These are phyloP conservation scores for Fregetta grallaria DNA, from an alignment of 2,113 vertebrate species.

Conservation along the genomic window DNA sequence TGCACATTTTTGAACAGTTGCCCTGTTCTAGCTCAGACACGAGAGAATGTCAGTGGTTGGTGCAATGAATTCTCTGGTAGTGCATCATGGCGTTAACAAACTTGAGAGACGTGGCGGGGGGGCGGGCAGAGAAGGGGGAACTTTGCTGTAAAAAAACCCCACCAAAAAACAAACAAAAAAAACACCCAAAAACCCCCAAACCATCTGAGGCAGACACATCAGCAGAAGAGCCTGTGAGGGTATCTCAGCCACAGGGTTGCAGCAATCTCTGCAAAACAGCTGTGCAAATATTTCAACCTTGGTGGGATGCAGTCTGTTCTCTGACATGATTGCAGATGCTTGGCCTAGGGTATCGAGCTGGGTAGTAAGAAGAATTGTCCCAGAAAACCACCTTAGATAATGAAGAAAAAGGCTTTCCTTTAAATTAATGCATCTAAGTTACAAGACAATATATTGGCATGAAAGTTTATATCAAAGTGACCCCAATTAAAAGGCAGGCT, in stretches of 20 bases:
- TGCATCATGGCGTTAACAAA: background rate
- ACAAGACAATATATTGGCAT: background rate
- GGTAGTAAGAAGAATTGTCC: background rate
- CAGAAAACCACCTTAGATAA: background rate
- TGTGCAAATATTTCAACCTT: conserved; percentile 1
- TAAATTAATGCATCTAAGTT: background rate
- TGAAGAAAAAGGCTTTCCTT: background rate
- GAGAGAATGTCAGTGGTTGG: background rate
- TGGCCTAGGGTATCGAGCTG: background rate
- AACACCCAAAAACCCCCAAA: too few relatives aligned
- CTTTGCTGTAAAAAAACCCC: too few relatives aligned
- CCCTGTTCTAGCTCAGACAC: background rate
- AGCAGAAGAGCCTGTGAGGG: background rate
- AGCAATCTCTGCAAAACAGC: background rate
- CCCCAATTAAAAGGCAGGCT: background rate
- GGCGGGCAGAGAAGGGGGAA: background rate
- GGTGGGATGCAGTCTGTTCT: background rate
- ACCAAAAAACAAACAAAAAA: too few relatives aligned
- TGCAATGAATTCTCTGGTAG: background rate
- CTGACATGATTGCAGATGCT: rapidly evolving
- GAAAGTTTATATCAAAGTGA: background rate
- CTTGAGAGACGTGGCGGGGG: background rate
- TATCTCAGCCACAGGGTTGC: background rate
- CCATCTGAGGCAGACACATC: background rate
- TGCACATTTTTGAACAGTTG: background rate